A percentile compares a stretch with the other conserved stretches of the same genome.
These are phyloP conservation scores for Cepaea hortensis DNA, from an alignment of 2,888 invertebrate species.

Conservation along the genomic window DNA sequence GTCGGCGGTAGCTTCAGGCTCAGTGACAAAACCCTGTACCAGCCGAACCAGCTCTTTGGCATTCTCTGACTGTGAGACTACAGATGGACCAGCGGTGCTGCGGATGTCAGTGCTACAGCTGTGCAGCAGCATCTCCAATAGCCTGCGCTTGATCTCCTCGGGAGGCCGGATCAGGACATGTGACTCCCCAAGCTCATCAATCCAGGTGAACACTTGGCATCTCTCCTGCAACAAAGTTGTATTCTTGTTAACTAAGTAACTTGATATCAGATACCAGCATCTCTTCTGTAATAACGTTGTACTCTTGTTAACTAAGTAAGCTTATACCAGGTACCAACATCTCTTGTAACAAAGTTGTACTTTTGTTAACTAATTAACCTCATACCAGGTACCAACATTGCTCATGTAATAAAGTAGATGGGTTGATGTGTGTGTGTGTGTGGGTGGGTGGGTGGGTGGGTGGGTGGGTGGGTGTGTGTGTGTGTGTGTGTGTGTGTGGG, in stretches of 20 bases:
- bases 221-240: slow-evolving; percentile 76
- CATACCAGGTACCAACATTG: too few relatives aligned
- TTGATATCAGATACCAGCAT: neutral
- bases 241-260: neutral
- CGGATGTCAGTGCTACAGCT: slow-evolving; percentile 80
- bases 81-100: slow-evolving; percentile 77
- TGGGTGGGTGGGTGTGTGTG: too few relatives aligned
- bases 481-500: too few relatives aligned
- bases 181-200: slow-evolving; percentile 80
- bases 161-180: slow-evolving; percentile 80
- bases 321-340: too few relatives aligned
- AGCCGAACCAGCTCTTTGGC: slow-evolving; percentile 80
- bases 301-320: too few relatives aligned
- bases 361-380: too few relatives aligned
- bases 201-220: slow-evolving; percentile 81
- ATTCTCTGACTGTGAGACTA: slow-evolving; percentile 78
- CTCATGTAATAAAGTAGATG: too few relatives aligned
- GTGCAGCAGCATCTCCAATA: slow-evolving; percentile 81
- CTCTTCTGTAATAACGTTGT: too few relatives aligned
- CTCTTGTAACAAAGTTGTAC: too few relatives aligned
- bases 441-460: too few relatives aligned
- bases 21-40: slow-evolving; percentile 80
- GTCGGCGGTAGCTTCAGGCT: slow-evolving; percentile 76
- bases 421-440: too few relatives aligned
- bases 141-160: slow-evolving; percentile 79